These are phyloP conservation scores for Furnarius figulus DNA, from an alignment of 2,113 vertebrate genomes.

Conservation along the genomic window DNA sequence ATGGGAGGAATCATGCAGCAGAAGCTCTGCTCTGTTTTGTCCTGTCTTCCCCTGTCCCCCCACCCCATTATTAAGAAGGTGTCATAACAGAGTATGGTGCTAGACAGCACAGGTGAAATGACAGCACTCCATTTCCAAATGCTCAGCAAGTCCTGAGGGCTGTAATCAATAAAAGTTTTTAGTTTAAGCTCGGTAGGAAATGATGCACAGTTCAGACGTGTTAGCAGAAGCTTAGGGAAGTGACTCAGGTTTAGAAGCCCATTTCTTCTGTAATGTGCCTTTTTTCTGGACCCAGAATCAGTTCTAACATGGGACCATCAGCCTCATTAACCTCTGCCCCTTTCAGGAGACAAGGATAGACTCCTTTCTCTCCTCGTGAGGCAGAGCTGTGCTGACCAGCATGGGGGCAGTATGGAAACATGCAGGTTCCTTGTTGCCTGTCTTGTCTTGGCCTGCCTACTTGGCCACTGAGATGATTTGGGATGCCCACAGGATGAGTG, in stretches of 20 bases:
- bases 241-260: not conserved
- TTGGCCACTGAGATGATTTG: not conserved
- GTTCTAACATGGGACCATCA: not conserved
- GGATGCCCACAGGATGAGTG: constrained; percentile 3
- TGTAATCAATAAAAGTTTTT: constrained; percentile 6
- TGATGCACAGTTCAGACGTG: not conserved
- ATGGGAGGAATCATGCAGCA: not conserved
- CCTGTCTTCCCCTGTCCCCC: not conserved
- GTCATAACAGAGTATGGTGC: not conserved
- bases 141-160: not conserved
- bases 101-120: not conserved
- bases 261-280: not conserved
- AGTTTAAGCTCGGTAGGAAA: not conserved
- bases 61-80: not conserved
- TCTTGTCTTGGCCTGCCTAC: not conserved
- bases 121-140: not conserved
- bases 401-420: not conserved
- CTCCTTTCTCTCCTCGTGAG: not conserved
- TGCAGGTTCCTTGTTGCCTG: not conserved
- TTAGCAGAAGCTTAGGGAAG: not conserved
- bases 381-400: not conserved
- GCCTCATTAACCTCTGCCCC: not conserved
- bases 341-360: not conserved
- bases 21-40: not conserved
- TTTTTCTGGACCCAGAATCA: not conserved